Base-by-base conservation (phyloP, 2,888 invertebrate genomes). In the Drosophila pegasa region DNA sequence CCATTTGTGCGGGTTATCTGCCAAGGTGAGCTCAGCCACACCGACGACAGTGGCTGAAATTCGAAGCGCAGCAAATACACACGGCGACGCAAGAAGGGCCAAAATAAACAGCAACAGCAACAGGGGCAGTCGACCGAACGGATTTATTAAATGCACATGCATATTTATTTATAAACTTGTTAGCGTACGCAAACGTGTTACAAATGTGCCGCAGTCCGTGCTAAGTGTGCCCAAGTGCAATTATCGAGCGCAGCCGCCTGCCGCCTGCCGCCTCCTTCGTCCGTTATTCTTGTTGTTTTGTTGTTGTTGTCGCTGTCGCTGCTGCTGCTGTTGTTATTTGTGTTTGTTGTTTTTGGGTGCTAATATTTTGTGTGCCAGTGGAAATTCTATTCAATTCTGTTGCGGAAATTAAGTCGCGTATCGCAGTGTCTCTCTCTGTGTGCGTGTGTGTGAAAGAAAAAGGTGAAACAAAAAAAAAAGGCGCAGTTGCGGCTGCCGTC, bases 391-490 rank as follows among this genome's bases (percentile, higher is more conserved):
- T 40, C 51, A 73, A 76, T 77, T 80, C 64, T 68, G 54, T 79
- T 75, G 70, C 76, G 71, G 75, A 78, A 78, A 78, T 71, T 74
- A 50, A 68, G 59, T 50, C 63, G 41, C 54, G 50, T 52, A 52
- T 61, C 51, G 57, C 48, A 59, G 38, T 50, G n/a, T 50, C 22
- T 41, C 31, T 25, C 6, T 27, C 18, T 60, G 33, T 55, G 29
- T 27, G 18, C 50, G 58, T 62, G 58, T 75, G 47, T 76, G 60
- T 65, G 41, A 68, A 71, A 80, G 61, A 63, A 80, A 71, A 78
- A 75, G 79, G 79, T 79, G 71, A 69, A 78, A 78, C 75, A 78
- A 66, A 81, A 76, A 66, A 81, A 76, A 77, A 65, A 70, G 74
- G 71, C 71, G 63, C 73, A 73, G 74, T 78, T 68, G 67, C 71